Percentiles rank a stretch among this genome's conserved stretches.
Evolutionary conservation across 2,888 invertebrate genomes (phyloP).

Genomic region (Drosophila affinis): DNA sequence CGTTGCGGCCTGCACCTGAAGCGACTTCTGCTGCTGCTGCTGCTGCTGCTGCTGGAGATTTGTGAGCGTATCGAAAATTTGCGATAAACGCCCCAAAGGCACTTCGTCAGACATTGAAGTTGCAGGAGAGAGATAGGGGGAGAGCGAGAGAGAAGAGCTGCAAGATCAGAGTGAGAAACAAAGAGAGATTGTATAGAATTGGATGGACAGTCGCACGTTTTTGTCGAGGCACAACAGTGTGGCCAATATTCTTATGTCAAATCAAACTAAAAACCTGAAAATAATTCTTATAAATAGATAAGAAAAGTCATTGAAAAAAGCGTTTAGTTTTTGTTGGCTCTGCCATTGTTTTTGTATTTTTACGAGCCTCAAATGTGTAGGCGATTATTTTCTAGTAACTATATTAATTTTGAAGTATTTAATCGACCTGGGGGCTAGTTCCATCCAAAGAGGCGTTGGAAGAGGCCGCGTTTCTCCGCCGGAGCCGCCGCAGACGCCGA

Average conservation of each 20-base stretch:
- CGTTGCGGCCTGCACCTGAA: slow-evolving; percentile 87
- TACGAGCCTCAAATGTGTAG: background rate
- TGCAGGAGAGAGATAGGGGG: slow-evolving; percentile 23
- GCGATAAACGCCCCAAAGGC: slow-evolving; percentile 89
- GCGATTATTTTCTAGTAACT: no score
- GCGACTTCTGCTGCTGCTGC: slow-evolving; percentile 87
- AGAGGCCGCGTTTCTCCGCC: slow-evolving; percentile 6
- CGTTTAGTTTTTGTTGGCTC: no score
- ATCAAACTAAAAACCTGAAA: no score
- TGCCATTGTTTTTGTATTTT: background rate
- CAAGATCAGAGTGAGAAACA: background rate
- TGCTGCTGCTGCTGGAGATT: slow-evolving; percentile 87
- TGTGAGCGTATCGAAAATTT: slow-evolving; percentile 92
- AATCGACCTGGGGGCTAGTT: background rate
- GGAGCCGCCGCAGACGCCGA: background rate
- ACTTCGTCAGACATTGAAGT: slow-evolving; percentile 87
- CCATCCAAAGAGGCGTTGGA: slow-evolving; percentile 17
- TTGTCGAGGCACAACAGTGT: no score
- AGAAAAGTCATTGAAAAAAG: no score
- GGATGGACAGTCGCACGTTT: no score
- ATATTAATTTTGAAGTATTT: background rate
- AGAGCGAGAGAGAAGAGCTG: background rate
- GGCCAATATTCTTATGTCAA: no score
- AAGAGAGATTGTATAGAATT: background rate
- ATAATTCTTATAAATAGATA: no score